Base-by-base conservation (phyloP, 2,888 invertebrate species). In the Nemoura dubitans region DNA sequence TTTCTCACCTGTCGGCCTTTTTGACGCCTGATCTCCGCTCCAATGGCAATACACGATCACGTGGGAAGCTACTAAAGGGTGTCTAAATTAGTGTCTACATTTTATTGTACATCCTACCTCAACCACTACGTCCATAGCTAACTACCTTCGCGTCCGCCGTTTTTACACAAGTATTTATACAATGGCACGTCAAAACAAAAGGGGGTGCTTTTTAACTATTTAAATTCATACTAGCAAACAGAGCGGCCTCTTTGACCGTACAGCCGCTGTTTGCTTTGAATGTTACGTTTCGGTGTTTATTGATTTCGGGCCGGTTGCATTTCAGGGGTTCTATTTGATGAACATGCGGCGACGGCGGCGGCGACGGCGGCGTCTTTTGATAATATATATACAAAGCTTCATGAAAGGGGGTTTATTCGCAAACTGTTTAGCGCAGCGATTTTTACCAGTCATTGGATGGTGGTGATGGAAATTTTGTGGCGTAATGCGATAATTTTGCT, bases 171-270 rank as follows among this genome's bases (percentile, higher is more conserved):
- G 21, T 59, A 10, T 59, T 21, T 59, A 59, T 14, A 59, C 59
- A 59, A 59, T 59, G n/a, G 59, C 59, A 59, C 59, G 59, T 59
- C 59, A 59, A 59, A 59, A 59, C 59, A 59, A 59, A 59, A 21
- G 59, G 21, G 16, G 21, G 1, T 10, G 21, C 2, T 59, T 21
- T 59, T 10, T 59, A 7, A 59, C 59, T 59, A 7, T 59, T 7
- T 59, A 59, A 59, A 59, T 59, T 59, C 59, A 59, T 14, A 59
- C 59, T 59, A 7, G 59, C 14, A 59, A 59, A 21, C 59, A 59
- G 16, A 2, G 14, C 59, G 59, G 59, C 59, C 6, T 59, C 59
- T 59, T 59, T 59, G 59, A 59, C 2, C 59, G 59, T 14, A 21
- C 10, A n/a, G n/a, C n/a, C 36, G 36, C 36, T 36, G 36, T 36